Conservation (phyloP, 2,797 vertebrate genomes). For the Prunella strophiata region DNA sequence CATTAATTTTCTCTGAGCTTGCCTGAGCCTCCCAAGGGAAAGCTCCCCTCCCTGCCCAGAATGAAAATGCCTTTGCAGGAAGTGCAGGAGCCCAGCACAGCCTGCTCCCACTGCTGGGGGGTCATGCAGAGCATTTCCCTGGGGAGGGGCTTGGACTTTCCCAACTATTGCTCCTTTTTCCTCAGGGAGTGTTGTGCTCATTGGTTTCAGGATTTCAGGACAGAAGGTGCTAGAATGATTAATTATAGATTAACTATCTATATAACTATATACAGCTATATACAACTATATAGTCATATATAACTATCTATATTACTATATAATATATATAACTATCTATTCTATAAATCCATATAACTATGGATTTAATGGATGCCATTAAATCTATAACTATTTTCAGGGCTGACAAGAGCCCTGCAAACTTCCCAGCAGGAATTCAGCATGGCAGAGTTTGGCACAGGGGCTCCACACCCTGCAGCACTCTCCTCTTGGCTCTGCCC, state of each 20-base stretch:
- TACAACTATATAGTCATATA: no score
- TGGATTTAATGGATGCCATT: background rate
- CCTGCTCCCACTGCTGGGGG: background rate
- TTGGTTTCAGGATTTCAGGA: background rate
- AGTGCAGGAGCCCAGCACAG: background rate
- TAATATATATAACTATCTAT: no score
- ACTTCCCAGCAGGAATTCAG: background rate
- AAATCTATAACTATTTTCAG: background rate
- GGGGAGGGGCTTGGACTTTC: background rate
- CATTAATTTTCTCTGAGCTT: conserved; percentile 32
- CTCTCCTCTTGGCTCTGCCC: background rate
- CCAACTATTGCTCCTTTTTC: background rate
- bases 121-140: background rate
- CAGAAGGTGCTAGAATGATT: background rate
- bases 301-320: no score
- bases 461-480: background rate
- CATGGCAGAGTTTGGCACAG: accelerated
- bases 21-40: conserved; percentile 12
- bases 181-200: background rate
- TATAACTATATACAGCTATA: no score
- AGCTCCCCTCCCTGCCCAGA: background rate
- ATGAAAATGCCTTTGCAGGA: background rate
- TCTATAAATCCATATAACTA: background rate
- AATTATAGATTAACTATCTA: no score
- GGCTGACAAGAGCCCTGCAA: background rate